phyloP scores from a whole-genome alignment of 2,113 vertebrate genomes.

The Dicaeum eximium region DNA sequence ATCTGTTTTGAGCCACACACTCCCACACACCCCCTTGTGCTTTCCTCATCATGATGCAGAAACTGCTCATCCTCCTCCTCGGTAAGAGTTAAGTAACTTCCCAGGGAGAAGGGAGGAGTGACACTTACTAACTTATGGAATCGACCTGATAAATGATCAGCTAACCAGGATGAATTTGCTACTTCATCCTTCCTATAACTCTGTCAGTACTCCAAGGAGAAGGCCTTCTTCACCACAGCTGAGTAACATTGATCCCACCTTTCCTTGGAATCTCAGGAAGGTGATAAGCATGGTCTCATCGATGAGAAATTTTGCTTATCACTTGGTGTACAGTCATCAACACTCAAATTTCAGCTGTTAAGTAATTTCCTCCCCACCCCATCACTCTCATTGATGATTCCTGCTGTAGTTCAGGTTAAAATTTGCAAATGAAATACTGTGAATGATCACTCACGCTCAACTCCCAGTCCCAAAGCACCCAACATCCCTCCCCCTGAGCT shows the following conservation, averaged over 20 bases:
- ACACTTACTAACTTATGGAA: not conserved
- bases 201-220: not conserved
- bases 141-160: not conserved
- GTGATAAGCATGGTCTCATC: not conserved
- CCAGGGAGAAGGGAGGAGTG: constrained; percentile 13
- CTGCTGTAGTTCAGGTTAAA: not conserved
- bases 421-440: not conserved
- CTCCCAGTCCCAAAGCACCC: not conserved
- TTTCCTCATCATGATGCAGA: constrained; percentile 20
- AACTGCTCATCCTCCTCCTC: constrained; percentile 10
- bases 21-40: not conserved
- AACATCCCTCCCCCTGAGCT: not conserved
- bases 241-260: not conserved
- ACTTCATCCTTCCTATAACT: not conserved
- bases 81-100: constrained; percentile 33
- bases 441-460: not conserved
- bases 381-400: not conserved
- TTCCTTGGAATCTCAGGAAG: not conserved
- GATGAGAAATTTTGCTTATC: not conserved
- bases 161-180: not conserved
- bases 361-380: not conserved
- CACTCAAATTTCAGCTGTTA: not conserved
- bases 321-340: not conserved
- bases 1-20: not conserved
- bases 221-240: not conserved